Percentiles rank a stretch among this genome's conserved stretches.
phyloP scores from a whole-genome alignment of 2,113 vertebrate genomes.

The Sitta europaea region DNA sequence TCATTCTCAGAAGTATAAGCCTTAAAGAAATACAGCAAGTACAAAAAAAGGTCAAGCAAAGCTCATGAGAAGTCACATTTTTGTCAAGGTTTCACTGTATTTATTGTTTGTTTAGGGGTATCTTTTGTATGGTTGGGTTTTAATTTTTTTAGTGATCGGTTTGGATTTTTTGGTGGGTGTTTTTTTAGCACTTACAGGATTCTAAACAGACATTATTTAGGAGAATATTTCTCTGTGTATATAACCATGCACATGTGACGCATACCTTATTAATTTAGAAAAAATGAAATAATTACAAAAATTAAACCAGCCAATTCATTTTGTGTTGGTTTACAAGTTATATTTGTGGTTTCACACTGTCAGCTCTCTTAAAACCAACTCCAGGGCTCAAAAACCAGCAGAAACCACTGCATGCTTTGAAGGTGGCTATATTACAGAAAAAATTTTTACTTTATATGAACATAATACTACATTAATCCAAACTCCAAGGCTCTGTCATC shows the following conservation, averaged over 20 bases:
- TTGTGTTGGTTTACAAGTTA: not conserved
- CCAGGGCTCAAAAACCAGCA: not conserved
- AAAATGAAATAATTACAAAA: not conserved
- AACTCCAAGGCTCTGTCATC: not conserved
- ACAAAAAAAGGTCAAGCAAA: not conserved
- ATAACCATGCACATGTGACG: not conserved
- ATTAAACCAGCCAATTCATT: not conserved
- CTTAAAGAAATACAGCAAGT: not conserved
- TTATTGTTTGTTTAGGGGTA: rapidly evolving
- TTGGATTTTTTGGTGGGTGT: rapidly evolving
- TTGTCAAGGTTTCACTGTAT: not conserved
- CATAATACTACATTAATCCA: not conserved
- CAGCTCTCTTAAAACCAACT: not conserved
- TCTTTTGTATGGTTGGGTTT: not conserved
- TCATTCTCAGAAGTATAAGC: not conserved
- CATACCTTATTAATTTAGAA: not conserved
- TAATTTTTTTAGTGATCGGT: not conserved
- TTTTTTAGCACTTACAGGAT: not conserved
- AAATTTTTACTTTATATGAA: not conserved
- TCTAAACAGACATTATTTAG: rapidly evolving
- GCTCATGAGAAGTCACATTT: not conserved
- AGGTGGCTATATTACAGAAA: not conserved
- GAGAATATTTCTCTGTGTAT: not conserved
- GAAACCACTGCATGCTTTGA: not conserved
- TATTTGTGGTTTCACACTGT: not conserved